phyloP scores from a whole-genome alignment of 2,113 vertebrate species.

The Oreamnos americanus region DNA sequence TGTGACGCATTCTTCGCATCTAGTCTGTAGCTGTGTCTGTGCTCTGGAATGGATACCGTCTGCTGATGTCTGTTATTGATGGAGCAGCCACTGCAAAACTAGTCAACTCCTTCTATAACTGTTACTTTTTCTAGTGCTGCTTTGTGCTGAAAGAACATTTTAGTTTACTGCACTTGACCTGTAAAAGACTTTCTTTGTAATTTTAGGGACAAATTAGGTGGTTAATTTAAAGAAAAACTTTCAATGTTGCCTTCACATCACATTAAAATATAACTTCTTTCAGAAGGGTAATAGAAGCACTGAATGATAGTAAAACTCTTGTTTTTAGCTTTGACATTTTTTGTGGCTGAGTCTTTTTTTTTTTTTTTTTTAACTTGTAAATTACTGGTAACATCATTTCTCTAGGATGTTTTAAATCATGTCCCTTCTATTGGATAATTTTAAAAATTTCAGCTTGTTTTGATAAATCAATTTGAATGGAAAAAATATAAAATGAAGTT shows the following conservation, averaged over 20 bases:
- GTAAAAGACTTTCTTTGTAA: slow-evolving; percentile 85
- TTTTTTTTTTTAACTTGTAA: too few species aligned
- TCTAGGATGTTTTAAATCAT: slow-evolving; percentile 83
- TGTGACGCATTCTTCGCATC: slow-evolving; percentile 69
- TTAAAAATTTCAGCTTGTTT: slow-evolving; percentile 75
- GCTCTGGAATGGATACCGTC: slow-evolving; percentile 75
- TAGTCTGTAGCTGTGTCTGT: slow-evolving; percentile 74
- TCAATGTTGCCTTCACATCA: slow-evolving; percentile 87
- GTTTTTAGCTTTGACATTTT: slow-evolving; percentile 82
- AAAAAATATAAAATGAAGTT: slow-evolving; percentile 79
- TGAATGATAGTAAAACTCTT: slow-evolving; percentile 84
- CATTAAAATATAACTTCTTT: slow-evolving; percentile 82
- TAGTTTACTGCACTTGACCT: slow-evolving; percentile 84
- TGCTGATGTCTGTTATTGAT: slow-evolving; percentile 68
- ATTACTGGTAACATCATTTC: slow-evolving; percentile 83
- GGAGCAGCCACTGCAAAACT: slow-evolving; percentile 78
- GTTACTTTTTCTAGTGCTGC: slow-evolving; percentile 82
- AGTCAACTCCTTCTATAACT: slow-evolving; percentile 71
- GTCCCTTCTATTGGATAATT: slow-evolving; percentile 80
- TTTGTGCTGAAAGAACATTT: slow-evolving; percentile 84
- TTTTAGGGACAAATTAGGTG: slow-evolving; percentile 83
- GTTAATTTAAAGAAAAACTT: slow-evolving; percentile 83
- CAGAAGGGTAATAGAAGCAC: slow-evolving; percentile 81
- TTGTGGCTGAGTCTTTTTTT: slow-evolving; percentile 83
- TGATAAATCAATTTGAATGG: slow-evolving; percentile 81